Base-by-base conservation (phyloP, 2,888 invertebrate genomes). In the Heliconius ismenius region DNA sequence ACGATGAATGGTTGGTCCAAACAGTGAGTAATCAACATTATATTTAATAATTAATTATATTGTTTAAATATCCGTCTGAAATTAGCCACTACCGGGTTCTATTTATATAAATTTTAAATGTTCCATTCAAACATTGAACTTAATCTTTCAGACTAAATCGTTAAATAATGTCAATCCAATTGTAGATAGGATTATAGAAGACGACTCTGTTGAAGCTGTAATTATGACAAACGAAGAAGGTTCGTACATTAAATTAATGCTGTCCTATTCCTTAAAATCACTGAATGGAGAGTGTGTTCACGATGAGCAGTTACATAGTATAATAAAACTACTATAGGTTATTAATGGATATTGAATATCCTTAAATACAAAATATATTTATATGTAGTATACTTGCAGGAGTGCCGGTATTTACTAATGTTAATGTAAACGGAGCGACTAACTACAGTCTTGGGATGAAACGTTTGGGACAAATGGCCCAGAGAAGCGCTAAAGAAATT, bases 221-320 rank as follows among this genome's bases (percentile, higher is more conserved):
- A 83, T 93, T 2, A 91, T 93, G 92, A 91, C 92, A 0, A 93
- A 93, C 74, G 87, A 86, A 80, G 89, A 91, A 85, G 93, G 93
- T 91, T 62, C 26, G 62, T 62, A 26, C 26, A 26, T 15, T 58
- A 58, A 58, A n/a, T n/a, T 0, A 58, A n/a, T n/a, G n/a, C 58
- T 10, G 0, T 18, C 54, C 9, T 54, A n/a, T 58, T n/a, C 21
- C 58, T 58, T n/a, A 58, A n/a, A 58, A n/a, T 10, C 21, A n/a
- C 58, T 21, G n/a, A 58, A n/a, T 21, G 58, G n/a, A 58, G 10
- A 10, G 58, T 49, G 18, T 18, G 7, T 49, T 21, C 49, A 18
- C 49, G 49, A 24, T 24, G 24, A 24, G 13, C n/a, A 24, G n/a
- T 24, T 60, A 24, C 60, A 60, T 11, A 24, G n/a, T 62, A 2